A percentile compares a stretch with the other conserved stretches of the same genome.
Evolutionary conservation across 2,888 invertebrate species (phyloP).

Genomic region (Apotomis turbidana): DNA sequence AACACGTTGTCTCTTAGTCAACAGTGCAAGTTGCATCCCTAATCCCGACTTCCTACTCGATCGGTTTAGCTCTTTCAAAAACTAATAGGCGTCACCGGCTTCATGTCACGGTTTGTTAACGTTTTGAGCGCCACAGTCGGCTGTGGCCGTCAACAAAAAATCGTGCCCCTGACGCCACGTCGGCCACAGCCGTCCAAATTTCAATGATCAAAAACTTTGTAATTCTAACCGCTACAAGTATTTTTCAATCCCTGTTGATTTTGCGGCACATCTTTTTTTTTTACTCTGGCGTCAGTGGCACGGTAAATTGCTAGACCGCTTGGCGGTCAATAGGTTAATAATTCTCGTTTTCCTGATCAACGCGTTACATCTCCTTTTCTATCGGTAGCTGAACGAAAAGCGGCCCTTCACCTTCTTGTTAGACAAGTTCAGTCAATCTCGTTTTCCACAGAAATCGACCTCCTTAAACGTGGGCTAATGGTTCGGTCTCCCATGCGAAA

Average conservation of each 20-base stretch:
- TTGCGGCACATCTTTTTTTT: too few species aligned
- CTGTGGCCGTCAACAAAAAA: too few species aligned
- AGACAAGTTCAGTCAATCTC: neutral
- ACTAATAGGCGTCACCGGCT: neutral
- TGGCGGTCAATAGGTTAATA: too few species aligned
- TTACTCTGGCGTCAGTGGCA: too few species aligned
- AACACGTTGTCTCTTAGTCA: neutral
- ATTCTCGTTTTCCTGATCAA: neutral
- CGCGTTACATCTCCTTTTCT: neutral
- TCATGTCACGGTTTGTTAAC: neutral
- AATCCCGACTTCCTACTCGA: neutral
- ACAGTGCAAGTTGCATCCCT: neutral
- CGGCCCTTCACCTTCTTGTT: neutral
- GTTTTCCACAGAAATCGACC: neutral
- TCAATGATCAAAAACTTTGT: too few species aligned
- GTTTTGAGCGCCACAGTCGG: too few species aligned
- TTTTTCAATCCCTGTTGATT: too few species aligned
- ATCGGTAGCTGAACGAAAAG: neutral
- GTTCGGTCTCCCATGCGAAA: neutral
- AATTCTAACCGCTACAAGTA: too few species aligned
- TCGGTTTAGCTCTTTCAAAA: constrained; percentile 4
- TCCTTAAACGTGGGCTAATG: neutral
- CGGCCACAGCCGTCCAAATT: too few species aligned
- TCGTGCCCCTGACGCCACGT: too few species aligned
- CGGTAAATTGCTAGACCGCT: too few species aligned